Evolutionary conservation across 1,140 invertebrate genomes (phyloP).

Genomic region (Grapholita molesta): DNA sequence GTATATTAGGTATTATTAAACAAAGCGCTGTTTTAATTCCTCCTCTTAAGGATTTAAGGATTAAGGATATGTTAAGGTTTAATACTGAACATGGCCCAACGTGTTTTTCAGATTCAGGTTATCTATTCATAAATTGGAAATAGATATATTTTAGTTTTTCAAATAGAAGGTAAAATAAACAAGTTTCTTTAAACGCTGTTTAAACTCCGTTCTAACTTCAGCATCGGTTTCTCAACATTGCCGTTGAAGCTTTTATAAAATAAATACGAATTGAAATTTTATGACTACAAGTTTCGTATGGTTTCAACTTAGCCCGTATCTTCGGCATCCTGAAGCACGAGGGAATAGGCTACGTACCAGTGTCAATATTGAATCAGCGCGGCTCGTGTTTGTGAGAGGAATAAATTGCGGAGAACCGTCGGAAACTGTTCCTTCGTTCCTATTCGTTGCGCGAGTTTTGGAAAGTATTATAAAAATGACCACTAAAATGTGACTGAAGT

Average conservation of each 20-base stretch:
- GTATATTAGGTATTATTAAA: too few species aligned
- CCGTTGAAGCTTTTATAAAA: not conserved
- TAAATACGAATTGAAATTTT: not conserved
- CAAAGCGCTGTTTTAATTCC: too few species aligned
- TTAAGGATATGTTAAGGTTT: too few species aligned
- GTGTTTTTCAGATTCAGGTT: too few species aligned
- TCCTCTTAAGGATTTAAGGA: too few species aligned
- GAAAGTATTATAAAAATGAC: not conserved
- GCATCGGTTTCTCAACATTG: not conserved
- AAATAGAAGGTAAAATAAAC: too few species aligned
- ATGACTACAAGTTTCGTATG: constrained; percentile 13
- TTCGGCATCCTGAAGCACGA: constrained; percentile 43
- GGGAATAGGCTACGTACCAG: constrained; percentile 52
- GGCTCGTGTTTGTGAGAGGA: constrained; percentile 59
- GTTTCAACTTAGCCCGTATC: constrained; percentile 37
- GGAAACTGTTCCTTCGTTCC: constrained; percentile 30
- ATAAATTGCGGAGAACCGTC: constrained; percentile 53
- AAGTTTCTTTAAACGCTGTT: too few species aligned
- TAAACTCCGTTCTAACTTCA: not conserved
- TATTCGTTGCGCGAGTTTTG: not conserved
- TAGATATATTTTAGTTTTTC: too few species aligned
- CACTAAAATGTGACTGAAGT: not conserved
- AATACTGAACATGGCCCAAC: too few species aligned
- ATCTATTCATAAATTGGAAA: too few species aligned
- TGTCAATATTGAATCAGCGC: constrained; percentile 66